phyloP scores from a whole-genome alignment of 2,113 vertebrate species.

The Spilogale gracilis region DNA sequence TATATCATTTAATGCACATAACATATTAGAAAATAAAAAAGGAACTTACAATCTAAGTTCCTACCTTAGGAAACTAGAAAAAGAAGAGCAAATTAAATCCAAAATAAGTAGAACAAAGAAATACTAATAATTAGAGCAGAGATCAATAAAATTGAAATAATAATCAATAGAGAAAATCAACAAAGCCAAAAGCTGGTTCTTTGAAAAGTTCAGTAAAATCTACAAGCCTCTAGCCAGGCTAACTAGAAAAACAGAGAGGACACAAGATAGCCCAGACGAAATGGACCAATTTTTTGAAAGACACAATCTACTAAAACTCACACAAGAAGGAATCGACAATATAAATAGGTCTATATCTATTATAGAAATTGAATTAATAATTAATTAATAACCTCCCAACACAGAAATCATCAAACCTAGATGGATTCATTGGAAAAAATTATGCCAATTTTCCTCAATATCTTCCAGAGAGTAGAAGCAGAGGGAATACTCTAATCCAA shows the following conservation, averaged over 20 bases:
- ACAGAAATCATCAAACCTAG: not conserved
- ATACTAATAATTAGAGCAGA: not conserved
- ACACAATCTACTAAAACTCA: not conserved
- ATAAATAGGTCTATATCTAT: not conserved
- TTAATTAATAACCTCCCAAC: not conserved
- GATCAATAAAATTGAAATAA: not conserved
- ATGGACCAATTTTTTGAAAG: not conserved
- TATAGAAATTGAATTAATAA: not conserved
- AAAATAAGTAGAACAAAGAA: not conserved
- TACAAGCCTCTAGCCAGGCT: not conserved
- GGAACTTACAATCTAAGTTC: too few species aligned
- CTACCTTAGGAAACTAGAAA: not conserved
- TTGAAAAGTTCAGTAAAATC: not conserved
- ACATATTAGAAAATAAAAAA: not conserved
- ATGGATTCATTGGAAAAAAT: not conserved
- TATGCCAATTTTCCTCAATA: not conserved
- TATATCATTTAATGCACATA: not conserved
- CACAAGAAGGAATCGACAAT: not conserved
- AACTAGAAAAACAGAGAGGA: not conserved
- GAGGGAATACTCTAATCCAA: not conserved
- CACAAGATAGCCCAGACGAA: not conserved
- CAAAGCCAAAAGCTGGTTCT: not conserved
- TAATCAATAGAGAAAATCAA: not conserved
- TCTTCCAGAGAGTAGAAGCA: not conserved
- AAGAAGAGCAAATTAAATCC: not conserved